Base-by-base conservation (phyloP, 1,140 invertebrate genomes). In the Diachasma alloeum region DNA sequence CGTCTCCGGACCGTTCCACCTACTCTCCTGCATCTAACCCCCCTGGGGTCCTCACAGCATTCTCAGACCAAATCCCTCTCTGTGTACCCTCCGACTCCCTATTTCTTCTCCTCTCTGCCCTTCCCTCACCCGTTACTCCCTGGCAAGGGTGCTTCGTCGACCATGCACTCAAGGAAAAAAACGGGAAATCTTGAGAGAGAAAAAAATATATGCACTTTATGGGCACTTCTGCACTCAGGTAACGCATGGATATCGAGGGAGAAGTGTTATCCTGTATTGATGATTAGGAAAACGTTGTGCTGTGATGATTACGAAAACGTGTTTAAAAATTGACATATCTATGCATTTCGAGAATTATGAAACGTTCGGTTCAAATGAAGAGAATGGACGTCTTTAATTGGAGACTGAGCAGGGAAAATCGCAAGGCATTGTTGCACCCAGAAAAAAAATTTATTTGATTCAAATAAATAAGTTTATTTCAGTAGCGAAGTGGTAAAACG, bases 1-100 rank as follows among this genome's bases (percentile, higher is more conserved):
- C 87, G 87, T 87, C 81, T 84, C 86, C 83, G 81, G 81, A 82
- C 82, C 83, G 87, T 86, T 86, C 87, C 87, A 87, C 87, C 87
- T 88, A 88, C 87, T 77, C 83, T 75, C 69, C 72, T 77, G 48
- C 56, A 85, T 78, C 74, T 74, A 73, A 77, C 74, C 77, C 78
- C 39, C 71, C 67, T 70, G 69, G 48, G 44, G 73, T 69, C 67
- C 76, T 66, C 66, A n/a, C 72, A 73, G 69, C 71, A 73, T 76
- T 76, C 74, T 36, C 69, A 82, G 75, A 76, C 46, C 9, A 67
- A 17, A 72, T 74, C 53, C 39, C 74, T 19, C 53, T 67, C 26
- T n/a, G 31, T 42, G 37, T 13, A 59, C 31, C 71, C 31, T 24
- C 46, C 13, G 15, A 44, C 4, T 31, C 53, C 22, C 56, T 37